These are phyloP conservation scores for Ormyrus thymus DNA, from an alignment of 2,888 invertebrate species.

Conservation along the genomic window DNA sequence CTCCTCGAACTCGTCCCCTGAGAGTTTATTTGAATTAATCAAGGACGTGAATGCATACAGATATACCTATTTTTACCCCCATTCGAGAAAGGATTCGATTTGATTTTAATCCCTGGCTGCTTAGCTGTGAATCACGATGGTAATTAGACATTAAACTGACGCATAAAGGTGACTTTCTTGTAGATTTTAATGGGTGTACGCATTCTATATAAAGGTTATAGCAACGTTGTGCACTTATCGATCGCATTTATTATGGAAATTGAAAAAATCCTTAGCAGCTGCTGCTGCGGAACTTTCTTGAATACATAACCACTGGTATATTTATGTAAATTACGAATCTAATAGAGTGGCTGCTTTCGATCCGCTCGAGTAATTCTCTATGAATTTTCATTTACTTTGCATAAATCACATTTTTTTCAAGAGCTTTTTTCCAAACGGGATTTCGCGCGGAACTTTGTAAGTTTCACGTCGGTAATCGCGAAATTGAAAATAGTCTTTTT, in stretches of 20 bases:
- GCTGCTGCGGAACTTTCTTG: constrained; percentile 33
- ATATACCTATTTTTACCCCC: constrained; percentile 11
- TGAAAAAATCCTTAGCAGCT: neutral
- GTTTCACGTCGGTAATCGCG: too few relatives aligned
- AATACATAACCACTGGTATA: constrained; percentile 36
- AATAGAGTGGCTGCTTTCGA: constrained; percentile 16
- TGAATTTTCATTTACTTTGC: constrained; percentile 26
- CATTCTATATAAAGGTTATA: too few relatives aligned
- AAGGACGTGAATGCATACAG: constrained; percentile 20
- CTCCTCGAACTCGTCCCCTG: constrained; percentile 49
- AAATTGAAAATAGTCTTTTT: too few relatives aligned
- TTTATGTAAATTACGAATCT: constrained; percentile 41
- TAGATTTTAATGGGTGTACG: too few relatives aligned
- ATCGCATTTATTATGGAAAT: constrained; percentile 31
- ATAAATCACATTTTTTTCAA: constrained; percentile 4
- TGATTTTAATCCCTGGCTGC: neutral
- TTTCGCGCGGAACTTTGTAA: neutral
- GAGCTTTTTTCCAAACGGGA: neutral
- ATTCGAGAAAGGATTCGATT: constrained; percentile 42
- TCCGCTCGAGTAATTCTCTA: constrained; percentile 6
- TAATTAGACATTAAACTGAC: too few relatives aligned
- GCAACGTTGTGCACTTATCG: neutral
- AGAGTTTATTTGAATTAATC: constrained; percentile 37
- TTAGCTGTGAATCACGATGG: too few relatives aligned
- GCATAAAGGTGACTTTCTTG: too few relatives aligned